Evolutionary conservation across 2,888 invertebrate species (phyloP).

Genomic region (Andrena camellia): DNA sequence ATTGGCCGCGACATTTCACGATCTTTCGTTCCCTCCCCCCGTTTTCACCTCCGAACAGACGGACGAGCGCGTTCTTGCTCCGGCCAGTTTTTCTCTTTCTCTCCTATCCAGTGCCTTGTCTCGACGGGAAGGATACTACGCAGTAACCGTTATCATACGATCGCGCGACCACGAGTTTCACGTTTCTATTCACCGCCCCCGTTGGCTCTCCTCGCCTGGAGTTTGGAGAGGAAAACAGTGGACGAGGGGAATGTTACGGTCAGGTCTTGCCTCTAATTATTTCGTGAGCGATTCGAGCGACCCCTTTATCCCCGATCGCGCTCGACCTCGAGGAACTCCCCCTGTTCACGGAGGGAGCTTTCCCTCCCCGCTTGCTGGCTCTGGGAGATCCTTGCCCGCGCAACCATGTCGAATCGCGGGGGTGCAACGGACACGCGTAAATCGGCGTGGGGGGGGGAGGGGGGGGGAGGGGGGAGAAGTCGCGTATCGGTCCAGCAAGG

Average conservation of each 20-base stretch:
- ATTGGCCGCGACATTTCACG: constrained; percentile 21
- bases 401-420: no score
- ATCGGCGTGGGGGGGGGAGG: no score
- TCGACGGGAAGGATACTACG: background rate
- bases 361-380: constrained; percentile 8
- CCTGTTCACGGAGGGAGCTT: constrained; percentile 40
- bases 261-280: constrained; percentile 30
- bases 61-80: constrained; percentile 40
- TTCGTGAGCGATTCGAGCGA: constrained; percentile 10
- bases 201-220: background rate
- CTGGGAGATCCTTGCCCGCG: no score
- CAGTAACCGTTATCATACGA: no score
- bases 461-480: no score
- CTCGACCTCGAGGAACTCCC: constrained; percentile 20
- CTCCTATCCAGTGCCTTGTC: background rate
- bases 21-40: constrained; percentile 35
- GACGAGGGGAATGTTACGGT: constrained; percentile 61
- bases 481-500: background rate
- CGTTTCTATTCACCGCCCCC: no score
- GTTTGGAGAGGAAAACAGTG: constrained; percentile 59
- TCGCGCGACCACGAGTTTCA: no score
- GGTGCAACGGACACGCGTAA: background rate
- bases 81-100: constrained; percentile 18
- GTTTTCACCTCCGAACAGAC: constrained; percentile 37
- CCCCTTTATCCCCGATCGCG: constrained; percentile 4